These are phyloP conservation scores for Brachionus rotundiformis DNA, from an alignment of 1,140 invertebrate genomes.

Conservation along the genomic window DNA sequence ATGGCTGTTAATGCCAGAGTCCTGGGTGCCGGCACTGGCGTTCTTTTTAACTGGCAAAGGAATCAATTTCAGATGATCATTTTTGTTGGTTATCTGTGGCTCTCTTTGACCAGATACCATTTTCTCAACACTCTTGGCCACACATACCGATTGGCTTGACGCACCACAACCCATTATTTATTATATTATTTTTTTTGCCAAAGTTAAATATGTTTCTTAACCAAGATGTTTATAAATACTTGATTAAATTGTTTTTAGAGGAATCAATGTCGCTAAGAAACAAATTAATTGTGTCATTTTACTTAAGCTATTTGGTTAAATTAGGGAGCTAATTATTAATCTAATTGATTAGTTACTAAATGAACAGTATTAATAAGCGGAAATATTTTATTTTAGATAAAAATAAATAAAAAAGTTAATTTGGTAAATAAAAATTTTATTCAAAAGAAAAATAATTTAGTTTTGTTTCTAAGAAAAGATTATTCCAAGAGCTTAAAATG, in stretches of 20 bases:
- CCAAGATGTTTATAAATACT: slow-evolving; percentile 16
- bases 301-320: not conserved
- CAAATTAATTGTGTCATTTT: slow-evolving; percentile 31
- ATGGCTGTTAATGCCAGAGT: slow-evolving; percentile 12
- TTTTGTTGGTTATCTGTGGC: not conserved
- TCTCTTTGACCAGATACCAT: not conserved
- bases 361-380: not conserved
- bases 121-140: not conserved
- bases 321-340: not conserved
- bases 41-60: slow-evolving; percentile 36
- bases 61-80: slow-evolving; percentile 1
- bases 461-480: not conserved
- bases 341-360: not conserved
- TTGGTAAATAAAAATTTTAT: too few species aligned
- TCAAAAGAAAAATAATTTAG: too few species aligned
- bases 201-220: not conserved
- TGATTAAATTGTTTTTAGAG: not conserved
- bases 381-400: not conserved
- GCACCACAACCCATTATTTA: slow-evolving; percentile 32
- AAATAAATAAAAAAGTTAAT: too few species aligned
- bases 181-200: not conserved
- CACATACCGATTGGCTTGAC: slow-evolving; percentile 1
- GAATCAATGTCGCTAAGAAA: slow-evolving; percentile 31
- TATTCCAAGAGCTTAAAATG: not conserved
- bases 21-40: slow-evolving; percentile 30